phyloP scores from a whole-genome alignment of 30 jellyfish, hydroid and myxozoan species.

The Chrysaora quinquecirrha region DNA sequence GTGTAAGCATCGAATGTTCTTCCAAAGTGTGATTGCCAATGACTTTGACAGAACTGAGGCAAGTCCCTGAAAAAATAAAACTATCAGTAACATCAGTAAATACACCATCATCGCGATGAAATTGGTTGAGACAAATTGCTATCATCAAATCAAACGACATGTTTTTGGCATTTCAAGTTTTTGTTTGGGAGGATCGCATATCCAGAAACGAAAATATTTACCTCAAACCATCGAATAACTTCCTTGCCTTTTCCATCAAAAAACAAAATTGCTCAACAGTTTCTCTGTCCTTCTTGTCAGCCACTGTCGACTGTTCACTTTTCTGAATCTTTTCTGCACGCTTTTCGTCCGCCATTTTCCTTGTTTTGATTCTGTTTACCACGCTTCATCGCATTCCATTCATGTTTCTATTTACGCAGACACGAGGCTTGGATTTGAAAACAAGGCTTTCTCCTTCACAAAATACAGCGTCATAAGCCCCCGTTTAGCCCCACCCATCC shows the following conservation, averaged over 20 bases:
- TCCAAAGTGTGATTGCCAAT: constrained; percentile 86
- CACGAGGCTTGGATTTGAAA: too few relatives aligned
- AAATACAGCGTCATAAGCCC: too few relatives aligned
- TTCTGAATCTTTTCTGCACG: not conserved
- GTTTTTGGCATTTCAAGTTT: too few relatives aligned
- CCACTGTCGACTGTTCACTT: not conserved
- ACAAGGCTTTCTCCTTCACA: too few relatives aligned
- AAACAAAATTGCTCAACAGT: constrained; percentile 46
- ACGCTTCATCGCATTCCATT: not conserved
- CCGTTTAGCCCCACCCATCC: too few relatives aligned
- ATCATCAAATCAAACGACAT: too few relatives aligned
- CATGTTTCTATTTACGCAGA: too few relatives aligned
- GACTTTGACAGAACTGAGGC: constrained; percentile 83
- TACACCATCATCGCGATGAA: too few relatives aligned
- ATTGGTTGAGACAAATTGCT: too few relatives aligned
- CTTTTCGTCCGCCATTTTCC: constrained; percentile 37
- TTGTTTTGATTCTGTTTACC: not conserved
- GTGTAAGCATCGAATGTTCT: constrained; percentile 85
- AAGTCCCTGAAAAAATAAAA: constrained; percentile 59
- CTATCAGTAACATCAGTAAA: too few relatives aligned
- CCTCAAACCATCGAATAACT: constrained; percentile 62
- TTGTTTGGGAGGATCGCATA: too few relatives aligned
- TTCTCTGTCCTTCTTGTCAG: constrained; percentile 41
- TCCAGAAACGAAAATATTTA: not conserved
- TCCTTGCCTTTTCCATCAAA: constrained; percentile 56